Evolutionary conservation across 2,113 vertebrate genomes (phyloP), one percentile per base, ranked within the genome.

Genomic region (Hydrochoerus hydrochaeris): DNA sequence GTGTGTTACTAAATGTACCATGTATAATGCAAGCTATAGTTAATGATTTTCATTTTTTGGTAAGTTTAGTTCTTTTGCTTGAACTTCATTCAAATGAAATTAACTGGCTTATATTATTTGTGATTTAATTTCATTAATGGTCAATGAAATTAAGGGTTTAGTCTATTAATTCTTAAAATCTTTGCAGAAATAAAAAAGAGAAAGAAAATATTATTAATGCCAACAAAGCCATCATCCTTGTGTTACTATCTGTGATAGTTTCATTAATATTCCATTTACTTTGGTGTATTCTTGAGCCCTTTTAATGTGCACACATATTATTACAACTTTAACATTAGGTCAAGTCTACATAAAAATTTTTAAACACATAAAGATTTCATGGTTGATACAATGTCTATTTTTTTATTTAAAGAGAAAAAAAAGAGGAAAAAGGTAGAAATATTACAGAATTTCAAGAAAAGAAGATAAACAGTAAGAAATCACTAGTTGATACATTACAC

Each of bases 41-140:
- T 46, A 49, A 57, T 44, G 38, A 1, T 86, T 94, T 87, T 63
- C 12, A 65, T 63, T 75, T 87, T 85, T 95, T 35, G 49, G 49
- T 86, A 94, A 87, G 49, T 88, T 54, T 62, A 93, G 28, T 89
- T 90, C 67, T 69, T 94, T 94, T 96, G 20, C 60, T 69, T 69
- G 54, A 87, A 38, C 46, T 91, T 94, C 38, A 38, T 44, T 17
- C 60, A 57, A 92, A 46, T 92, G 19, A 67, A 86, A 78, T 83
- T 46, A 95, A 54, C 14, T 26, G 28, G 83, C 78, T 93, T 44
- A 84, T 44, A 95, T 96, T 19, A 52, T 73, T 38, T 69, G 28
- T 73, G 80, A 20, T 19, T 95, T 89, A 16, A 85, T 93, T 87
- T 73, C 62, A 71, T 20, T 32, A 75, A 41, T 54, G 32, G 73